phyloP scores from a whole-genome alignment of 2,113 vertebrate genomes.

The Dolichotis patagonum region DNA sequence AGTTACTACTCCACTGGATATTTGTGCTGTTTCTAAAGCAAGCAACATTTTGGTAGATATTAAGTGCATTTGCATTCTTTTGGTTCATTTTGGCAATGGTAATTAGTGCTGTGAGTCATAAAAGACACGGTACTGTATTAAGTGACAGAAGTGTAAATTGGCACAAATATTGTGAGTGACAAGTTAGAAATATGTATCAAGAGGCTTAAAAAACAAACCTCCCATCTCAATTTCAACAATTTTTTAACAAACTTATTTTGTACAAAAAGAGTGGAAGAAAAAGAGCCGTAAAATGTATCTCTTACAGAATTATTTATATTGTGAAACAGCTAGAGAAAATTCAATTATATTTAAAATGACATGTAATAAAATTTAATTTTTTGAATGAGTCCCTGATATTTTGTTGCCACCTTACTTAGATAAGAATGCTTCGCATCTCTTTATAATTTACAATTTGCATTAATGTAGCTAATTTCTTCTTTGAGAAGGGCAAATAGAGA shows the following conservation, averaged over 20 bases:
- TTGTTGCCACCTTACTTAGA: background rate
- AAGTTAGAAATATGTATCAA: conserved; percentile 49
- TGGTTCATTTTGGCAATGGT: conserved; percentile 30
- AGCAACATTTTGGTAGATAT: background rate
- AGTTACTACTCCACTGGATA: background rate
- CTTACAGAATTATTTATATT: background rate
- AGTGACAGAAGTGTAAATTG: conserved; percentile 5
- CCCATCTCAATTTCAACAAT: background rate
- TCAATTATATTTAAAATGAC: background rate
- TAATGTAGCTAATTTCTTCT: background rate
- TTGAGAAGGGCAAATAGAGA: background rate
- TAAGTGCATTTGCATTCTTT: background rate
- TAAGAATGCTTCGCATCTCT: background rate
- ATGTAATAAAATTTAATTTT: background rate
- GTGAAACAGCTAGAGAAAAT: background rate
- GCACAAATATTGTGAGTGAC: conserved; percentile 61
- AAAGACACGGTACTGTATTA: conserved; percentile 4
- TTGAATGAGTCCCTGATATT: background rate
- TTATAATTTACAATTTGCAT: background rate
- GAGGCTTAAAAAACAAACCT: conserved; percentile 50
- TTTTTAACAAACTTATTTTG: background rate
- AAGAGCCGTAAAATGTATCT: background rate
- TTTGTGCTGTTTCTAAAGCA: background rate
- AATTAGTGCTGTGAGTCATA: conserved; percentile 13
- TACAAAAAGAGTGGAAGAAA: background rate